A percentile compares a stretch with the other conserved stretches of the same genome.
Evolutionary conservation across 2,888 invertebrate species (phyloP).

Genomic region (Drosophila fulvimacula): DNA sequence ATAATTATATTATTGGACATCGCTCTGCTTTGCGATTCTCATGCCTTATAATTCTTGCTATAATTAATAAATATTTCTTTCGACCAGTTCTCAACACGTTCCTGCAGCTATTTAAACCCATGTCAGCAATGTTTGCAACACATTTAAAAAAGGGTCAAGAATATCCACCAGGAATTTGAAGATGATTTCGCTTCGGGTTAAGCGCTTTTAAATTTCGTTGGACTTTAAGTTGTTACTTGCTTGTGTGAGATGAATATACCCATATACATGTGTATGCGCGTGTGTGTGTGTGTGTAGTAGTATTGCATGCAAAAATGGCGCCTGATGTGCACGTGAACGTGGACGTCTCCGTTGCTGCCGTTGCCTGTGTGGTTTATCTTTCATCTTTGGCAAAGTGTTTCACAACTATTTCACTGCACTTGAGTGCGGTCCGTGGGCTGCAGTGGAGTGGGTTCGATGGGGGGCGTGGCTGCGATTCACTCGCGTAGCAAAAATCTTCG

Average conservation of each 20-base stretch:
- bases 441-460: background rate
- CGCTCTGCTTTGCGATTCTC: background rate
- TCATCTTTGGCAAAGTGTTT: constrained; percentile 81
- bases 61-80: background rate
- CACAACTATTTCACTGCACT: constrained; percentile 79
- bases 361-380: constrained; percentile 70
- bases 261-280: background rate
- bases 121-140: background rate
- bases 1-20: too few species aligned
- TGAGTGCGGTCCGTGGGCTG: constrained; percentile 49
- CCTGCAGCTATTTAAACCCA: background rate
- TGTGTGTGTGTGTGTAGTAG: constrained; percentile 1
- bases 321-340: constrained; percentile 39
- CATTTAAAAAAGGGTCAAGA: background rate
- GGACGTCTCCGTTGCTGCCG: constrained; percentile 36
- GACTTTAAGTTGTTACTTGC: constrained; percentile 27
- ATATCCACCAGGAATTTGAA: constrained; percentile 17
- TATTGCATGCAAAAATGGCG: constrained; percentile 47
- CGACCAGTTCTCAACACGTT: too few species aligned
- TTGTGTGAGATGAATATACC: background rate
- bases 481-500: constrained; percentile 66
- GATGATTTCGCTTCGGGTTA: constrained; percentile 23
- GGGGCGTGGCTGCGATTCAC: constrained; percentile 37
- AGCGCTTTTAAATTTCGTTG: constrained; percentile 43
- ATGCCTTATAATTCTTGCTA: too few species aligned